Evolutionary conservation across 2,888 invertebrate genomes (phyloP).

Genomic region (Erynnis tages): DNA sequence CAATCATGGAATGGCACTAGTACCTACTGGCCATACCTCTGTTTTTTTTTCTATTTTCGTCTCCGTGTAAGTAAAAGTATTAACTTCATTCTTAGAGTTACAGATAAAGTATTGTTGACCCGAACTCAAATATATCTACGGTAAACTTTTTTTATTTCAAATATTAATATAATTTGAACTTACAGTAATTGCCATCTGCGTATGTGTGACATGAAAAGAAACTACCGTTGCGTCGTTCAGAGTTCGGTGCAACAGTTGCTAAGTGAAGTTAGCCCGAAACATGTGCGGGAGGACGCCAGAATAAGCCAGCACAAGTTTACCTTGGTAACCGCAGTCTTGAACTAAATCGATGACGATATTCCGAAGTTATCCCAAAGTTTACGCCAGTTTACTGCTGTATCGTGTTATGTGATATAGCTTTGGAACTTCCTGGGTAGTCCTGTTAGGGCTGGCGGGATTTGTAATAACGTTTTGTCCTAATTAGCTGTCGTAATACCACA

Average conservation of each 20-base stretch:
- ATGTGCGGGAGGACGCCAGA: constrained; percentile 2
- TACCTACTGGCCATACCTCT: too few relatives aligned
- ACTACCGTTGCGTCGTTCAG: not conserved
- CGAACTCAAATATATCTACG: too few relatives aligned
- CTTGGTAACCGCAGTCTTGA: constrained; percentile 1
- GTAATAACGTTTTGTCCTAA: not conserved
- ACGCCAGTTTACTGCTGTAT: constrained; percentile 3
- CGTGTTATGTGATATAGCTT: not conserved
- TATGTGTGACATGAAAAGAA: not conserved
- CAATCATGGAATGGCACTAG: too few relatives aligned
- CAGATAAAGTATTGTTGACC: too few relatives aligned
- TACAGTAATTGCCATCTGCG: too few relatives aligned
- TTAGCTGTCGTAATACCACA: too few relatives aligned
- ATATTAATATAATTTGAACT: too few relatives aligned
- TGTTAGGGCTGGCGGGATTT: too few relatives aligned
- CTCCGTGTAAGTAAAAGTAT: too few relatives aligned
- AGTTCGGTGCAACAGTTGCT: not conserved
- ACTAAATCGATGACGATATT: constrained; percentile 9
- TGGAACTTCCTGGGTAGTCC: constrained; percentile 3
- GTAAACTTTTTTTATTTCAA: too few relatives aligned
- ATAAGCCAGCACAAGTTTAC: constrained; percentile 2
- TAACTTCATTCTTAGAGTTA: too few relatives aligned
- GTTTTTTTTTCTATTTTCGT: too few relatives aligned
- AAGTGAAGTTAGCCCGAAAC: not conserved
- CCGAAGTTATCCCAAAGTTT: constrained; percentile 10